A percentile compares a stretch with the other conserved stretches of the same genome.
Evolutionary conservation across 2,113 vertebrate genomes (phyloP).

Genomic region (Polyodon spathula): DNA sequence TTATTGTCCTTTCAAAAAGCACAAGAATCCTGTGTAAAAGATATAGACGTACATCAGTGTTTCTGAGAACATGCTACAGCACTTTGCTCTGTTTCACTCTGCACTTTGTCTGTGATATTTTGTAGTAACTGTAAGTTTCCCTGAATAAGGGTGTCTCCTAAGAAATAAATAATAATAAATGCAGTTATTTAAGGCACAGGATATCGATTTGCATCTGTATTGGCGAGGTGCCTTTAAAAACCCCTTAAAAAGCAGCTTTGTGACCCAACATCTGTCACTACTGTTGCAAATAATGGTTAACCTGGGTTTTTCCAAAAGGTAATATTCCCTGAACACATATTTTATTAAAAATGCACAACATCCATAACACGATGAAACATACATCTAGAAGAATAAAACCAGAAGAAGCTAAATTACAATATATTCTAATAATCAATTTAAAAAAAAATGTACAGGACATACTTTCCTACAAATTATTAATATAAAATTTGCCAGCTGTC

Average conservation of each 20-base stretch:
- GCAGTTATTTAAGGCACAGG: too few species aligned
- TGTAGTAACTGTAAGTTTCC: too few species aligned
- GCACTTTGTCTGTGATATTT: too few species aligned
- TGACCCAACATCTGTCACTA: neutral
- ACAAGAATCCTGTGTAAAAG: too few species aligned
- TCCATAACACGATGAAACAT: neutral
- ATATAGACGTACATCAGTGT: too few species aligned
- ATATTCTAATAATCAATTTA: constrained; percentile 5
- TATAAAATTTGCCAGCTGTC: neutral
- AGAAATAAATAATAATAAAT: too few species aligned
- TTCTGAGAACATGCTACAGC: too few species aligned
- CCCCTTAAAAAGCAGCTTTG: neutral
- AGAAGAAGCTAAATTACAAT: constrained; percentile 3
- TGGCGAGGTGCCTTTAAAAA: neutral
- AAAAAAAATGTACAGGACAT: neutral
- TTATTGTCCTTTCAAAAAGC: too few species aligned
- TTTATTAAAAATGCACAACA: neutral
- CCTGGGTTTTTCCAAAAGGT: neutral
- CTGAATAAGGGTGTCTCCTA: too few species aligned
- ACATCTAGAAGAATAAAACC: neutral
- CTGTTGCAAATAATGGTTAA: neutral
- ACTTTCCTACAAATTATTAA: neutral
- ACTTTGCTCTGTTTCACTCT: too few species aligned
- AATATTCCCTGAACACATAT: neutral
- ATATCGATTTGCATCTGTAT: too few species aligned